These are phyloP conservation scores for Phrynocephalus versicolor DNA, from an alignment of 2,113 vertebrate species.

Conservation along the genomic window DNA sequence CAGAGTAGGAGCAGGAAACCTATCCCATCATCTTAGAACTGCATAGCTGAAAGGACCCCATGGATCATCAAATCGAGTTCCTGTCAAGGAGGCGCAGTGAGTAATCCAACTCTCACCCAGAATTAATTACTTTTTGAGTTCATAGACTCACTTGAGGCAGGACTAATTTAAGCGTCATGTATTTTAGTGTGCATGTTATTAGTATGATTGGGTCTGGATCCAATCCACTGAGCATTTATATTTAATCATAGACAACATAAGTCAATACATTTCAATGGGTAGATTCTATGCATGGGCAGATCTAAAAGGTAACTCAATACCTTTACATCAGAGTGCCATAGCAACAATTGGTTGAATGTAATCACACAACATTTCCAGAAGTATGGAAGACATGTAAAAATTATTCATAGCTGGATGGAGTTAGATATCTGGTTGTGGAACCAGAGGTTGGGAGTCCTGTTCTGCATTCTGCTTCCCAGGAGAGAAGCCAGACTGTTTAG, in stretches of 20 bases:
- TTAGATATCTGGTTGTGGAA: too few species aligned
- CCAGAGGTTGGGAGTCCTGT: too few species aligned
- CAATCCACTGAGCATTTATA: background rate
- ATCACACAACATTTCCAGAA: background rate
- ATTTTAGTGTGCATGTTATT: background rate
- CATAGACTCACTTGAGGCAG: background rate
- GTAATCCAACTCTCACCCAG: too few species aligned
- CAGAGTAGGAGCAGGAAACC: background rate
- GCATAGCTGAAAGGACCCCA: too few species aligned
- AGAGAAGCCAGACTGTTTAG: too few species aligned
- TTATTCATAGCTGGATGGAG: background rate
- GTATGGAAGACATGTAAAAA: background rate
- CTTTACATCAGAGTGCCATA: background rate
- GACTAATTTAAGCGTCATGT: background rate
- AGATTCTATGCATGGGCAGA: too few species aligned
- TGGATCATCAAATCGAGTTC: too few species aligned
- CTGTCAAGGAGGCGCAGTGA: too few species aligned
- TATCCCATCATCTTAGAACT: background rate
- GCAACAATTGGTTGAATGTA: background rate
- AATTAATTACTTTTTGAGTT: background rate
- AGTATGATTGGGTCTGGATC: background rate
- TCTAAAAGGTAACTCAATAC: background rate
- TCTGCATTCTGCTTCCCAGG: too few species aligned
- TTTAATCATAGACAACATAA: too few species aligned
- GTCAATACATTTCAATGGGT: too few species aligned